Evolutionary conservation across 2,113 vertebrate genomes (phyloP).

Genomic region (Lophochroa leadbeateri): DNA sequence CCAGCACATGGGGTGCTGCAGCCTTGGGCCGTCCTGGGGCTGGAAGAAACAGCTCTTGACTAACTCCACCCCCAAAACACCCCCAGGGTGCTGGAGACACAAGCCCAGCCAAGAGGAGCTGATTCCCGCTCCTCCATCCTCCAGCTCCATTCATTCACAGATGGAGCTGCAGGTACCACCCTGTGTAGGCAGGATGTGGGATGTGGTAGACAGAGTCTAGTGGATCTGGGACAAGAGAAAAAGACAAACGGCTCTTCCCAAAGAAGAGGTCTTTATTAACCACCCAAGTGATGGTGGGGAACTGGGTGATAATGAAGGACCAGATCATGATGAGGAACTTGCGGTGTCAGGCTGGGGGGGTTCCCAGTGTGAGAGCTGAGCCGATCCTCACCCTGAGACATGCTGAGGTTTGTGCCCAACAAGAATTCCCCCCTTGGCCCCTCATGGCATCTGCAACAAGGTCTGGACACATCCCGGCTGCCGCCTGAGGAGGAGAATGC

Average conservation of each 20-base stretch:
- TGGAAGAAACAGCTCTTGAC: not conserved
- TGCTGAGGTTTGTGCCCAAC: not conserved
- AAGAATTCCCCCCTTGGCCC: not conserved
- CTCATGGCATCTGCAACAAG: rapidly evolving
- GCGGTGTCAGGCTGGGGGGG: rapidly evolving
- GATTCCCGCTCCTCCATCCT: not conserved
- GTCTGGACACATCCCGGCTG: not conserved
- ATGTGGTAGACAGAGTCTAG: not conserved
- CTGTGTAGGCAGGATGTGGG: rapidly evolving
- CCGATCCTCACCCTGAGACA: not conserved
- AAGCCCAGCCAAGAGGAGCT: not conserved
- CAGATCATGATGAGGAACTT: not conserved
- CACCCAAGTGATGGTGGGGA: not conserved
- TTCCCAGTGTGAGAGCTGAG: not conserved
- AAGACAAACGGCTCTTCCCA: not conserved
- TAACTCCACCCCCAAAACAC: not conserved
- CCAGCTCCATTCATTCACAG: not conserved
- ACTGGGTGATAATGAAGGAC: not conserved
- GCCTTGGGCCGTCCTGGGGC: too few species aligned
- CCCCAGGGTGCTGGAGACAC: not conserved
- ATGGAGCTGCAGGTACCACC: not conserved
- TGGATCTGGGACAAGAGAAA: not conserved
- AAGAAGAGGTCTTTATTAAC: constrained; percentile 14
- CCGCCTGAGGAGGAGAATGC: not conserved
- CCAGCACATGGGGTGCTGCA: rapidly evolving